Evolutionary conservation across 2,797 vertebrate genomes (phyloP), one percentile per base, ranked within the genome.

Genomic region (Pantherophis vulpinus): DNA sequence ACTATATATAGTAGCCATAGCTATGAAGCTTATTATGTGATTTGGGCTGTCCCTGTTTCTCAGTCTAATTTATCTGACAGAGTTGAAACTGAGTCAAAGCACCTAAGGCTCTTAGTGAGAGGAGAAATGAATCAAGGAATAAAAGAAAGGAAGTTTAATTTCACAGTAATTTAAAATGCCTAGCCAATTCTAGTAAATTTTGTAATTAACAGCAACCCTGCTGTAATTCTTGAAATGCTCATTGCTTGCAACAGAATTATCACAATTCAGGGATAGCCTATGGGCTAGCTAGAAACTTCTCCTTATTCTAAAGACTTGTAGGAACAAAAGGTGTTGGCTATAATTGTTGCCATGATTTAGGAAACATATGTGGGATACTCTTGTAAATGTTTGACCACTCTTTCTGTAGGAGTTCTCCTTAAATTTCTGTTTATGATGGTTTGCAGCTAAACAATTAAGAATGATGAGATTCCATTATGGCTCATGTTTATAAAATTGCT

Each of bases 311-410:
- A 56, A 20, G 16, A 27, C 18, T 87, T 79, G 20, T 88, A 25
- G 66, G 91, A 93, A 91, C 88, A 94, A 63, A 88, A 23, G 1
- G 70, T 88, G 61, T 91, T 42, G 0, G 37, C 0, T 88, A 47
- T 93, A 91, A 90, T 92, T 93, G 79, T 91, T 89, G 86, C 89
- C 51, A 23, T 93, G 42, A 2, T 70, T 32, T 2, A 12, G 88
- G 13, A 29, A 90, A 90, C 86, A 5, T 93, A 58, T 60, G 56
- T 86, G 70, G 56, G 29, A 60, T 60, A 91, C n/a, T 20, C 37
- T 59, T 88, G 32, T 90, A 93, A 93, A 90, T 88, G 9, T 54
- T n/a, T 87, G 51, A 93, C 12, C 10, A 18, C n/a, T 47, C 3
- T 13, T 37, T 61, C 83, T 27, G 25, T 10, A 37, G 58, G 56